Base-by-base conservation (phyloP, 2,797 vertebrate species). In the Microctenopoma lineatum region DNA sequence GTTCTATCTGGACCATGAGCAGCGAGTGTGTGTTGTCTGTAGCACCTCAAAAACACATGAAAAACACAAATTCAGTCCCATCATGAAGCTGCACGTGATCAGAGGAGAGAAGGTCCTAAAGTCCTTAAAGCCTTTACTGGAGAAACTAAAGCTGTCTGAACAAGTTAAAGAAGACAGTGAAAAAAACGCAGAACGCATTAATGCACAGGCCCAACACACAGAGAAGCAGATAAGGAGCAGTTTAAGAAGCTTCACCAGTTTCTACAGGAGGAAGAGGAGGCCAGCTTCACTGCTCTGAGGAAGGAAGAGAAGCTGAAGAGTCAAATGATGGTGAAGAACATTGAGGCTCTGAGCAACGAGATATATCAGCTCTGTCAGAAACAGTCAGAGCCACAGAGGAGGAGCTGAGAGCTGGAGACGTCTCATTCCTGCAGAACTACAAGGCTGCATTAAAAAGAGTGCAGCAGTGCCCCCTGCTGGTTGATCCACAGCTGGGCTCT, bases 181-280 rank as follows among this genome's bases (percentile, higher is more conserved):
- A 16, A 11, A 68, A 26, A 52, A 59, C 59, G 39, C 55, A 21
- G 8, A 38, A 15, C 32, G 65, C 25, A 60, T 80, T 2, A 60
- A 63, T 15, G 14, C 44, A 29, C 77, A 71, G 63, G 9, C 29
- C 13, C 9, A 0, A 16, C 3, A 42, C 29, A 59, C 59, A 62
- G 53, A 55, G 54, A 64, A 1, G 0, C n/a, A 5, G 67, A 71
- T 6, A 66, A 29, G 9, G 25, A 56, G 32, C 44, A 71, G 72
- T 71, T 80, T 56, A n/a, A 55, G 59, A 67, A 36, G 62, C 48
- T 79, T 53, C 71, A 51, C 7, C 16, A 50, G 26, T 65, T 76
- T 45, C 55, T 70, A 38, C 1, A 42, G 7, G 53, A 75, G 15
- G 62, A 79, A 59, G 57, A 79, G 42, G 58, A 45, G 42, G 18